phyloP scores from a whole-genome alignment of 2,797 vertebrate genomes.

The Sarcoramphus papa region DNA sequence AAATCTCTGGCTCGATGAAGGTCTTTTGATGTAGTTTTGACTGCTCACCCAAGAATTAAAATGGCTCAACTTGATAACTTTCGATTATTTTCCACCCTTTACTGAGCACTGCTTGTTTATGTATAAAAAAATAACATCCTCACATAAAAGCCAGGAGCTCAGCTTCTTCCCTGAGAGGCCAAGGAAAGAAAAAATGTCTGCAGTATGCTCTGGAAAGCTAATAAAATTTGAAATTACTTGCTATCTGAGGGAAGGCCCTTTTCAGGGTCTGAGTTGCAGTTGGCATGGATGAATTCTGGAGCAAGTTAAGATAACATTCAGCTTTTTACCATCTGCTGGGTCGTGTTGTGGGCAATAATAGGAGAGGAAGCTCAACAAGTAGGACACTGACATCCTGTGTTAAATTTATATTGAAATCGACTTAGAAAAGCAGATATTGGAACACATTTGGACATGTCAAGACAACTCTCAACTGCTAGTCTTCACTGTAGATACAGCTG shows the following conservation, averaged over 20 bases:
- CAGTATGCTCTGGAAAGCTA: background rate
- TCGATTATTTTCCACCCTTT: background rate
- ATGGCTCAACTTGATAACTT: background rate
- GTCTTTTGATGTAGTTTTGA: background rate
- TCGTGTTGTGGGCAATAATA: rapidly evolving
- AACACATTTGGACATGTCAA: background rate
- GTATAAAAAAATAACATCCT: background rate
- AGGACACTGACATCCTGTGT: background rate
- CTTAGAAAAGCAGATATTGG: background rate
- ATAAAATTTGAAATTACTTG: background rate
- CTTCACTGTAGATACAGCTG: background rate
- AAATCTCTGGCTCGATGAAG: background rate
- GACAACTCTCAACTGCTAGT: background rate
- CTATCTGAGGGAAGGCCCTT: background rate
- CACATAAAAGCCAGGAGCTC: background rate
- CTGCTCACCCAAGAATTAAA: background rate
- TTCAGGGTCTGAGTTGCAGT: background rate
- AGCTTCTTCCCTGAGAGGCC: background rate
- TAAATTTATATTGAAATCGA: background rate
- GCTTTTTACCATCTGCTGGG: background rate
- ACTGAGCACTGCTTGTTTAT: background rate
- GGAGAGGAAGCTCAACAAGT: background rate
- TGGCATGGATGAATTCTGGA: background rate
- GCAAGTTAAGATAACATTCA: background rate
- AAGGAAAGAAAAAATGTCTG: background rate